These are phyloP conservation scores for Bradypodion ventrale DNA, from an alignment of 2,797 vertebrate genomes.

Conservation along the genomic window DNA sequence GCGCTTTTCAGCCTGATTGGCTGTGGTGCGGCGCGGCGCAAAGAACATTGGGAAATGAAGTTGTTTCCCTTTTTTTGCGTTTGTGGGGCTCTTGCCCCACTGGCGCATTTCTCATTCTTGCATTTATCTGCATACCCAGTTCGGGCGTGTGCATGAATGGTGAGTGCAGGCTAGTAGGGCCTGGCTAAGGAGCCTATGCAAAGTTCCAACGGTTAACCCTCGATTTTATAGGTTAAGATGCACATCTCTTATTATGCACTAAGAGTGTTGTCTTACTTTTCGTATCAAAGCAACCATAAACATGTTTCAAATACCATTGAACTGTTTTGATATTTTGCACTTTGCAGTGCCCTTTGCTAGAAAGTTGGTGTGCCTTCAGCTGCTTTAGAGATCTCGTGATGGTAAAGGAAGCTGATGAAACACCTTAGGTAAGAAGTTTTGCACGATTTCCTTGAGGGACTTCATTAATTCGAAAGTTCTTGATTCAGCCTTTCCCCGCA, in stretches of 20 bases:
- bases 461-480: slow-evolving; percentile 68
- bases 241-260: slow-evolving; percentile 52
- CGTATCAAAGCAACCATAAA: slow-evolving; percentile 59
- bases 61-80: too few relatives aligned
- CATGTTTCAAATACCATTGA: slow-evolving; percentile 52
- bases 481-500: slow-evolving; percentile 38
- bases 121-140: too few relatives aligned
- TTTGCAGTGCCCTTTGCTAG: slow-evolving; percentile 54
- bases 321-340: slow-evolving; percentile 62
- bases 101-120: too few relatives aligned
- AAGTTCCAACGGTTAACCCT: too few relatives aligned
- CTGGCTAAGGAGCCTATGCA: too few relatives aligned
- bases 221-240: too few relatives aligned
- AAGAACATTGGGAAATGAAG: too few relatives aligned
- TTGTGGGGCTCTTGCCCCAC: too few relatives aligned
- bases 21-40: too few relatives aligned
- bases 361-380: slow-evolving; percentile 49
- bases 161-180: too few relatives aligned
- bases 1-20: too few relatives aligned
- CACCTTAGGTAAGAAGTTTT: slow-evolving; percentile 51
- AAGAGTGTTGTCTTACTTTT: slow-evolving; percentile 65
- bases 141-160: too few relatives aligned
- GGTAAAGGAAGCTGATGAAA: slow-evolving; percentile 49
- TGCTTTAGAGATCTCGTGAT: slow-evolving; percentile 64
- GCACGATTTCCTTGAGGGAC: slow-evolving; percentile 67